A percentile compares a stretch with the other conserved stretches of the same genome.
phyloP scores from a whole-genome alignment of 2,797 vertebrate genomes.

The Heterohyrax brucei region DNA sequence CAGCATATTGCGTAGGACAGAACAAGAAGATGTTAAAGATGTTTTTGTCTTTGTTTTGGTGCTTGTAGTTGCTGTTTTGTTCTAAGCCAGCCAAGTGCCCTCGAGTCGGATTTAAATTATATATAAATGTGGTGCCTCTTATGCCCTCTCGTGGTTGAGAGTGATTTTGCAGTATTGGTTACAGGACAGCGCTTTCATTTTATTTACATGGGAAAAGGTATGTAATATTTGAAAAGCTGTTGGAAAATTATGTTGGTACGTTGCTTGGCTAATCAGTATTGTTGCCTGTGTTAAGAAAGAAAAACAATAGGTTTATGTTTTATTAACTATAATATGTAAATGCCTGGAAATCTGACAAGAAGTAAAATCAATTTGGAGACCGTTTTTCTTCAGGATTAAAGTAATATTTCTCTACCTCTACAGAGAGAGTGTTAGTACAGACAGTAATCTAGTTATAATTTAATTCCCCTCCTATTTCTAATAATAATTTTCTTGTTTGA shows the following conservation, averaged over 20 bases:
- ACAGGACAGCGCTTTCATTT: no score
- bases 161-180: constrained; percentile 68
- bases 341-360: constrained; percentile 50
- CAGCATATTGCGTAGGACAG: background rate
- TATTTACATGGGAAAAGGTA: constrained; percentile 46
- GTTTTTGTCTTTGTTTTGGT: background rate
- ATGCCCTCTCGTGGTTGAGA: constrained; percentile 89
- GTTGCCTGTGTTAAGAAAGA: constrained; percentile 67
- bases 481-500: constrained; percentile 58
- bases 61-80: constrained; percentile 23
- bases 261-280: constrained; percentile 69
- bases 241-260: constrained; percentile 65
- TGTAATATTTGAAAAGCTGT: constrained; percentile 53
- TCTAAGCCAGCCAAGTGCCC: background rate
- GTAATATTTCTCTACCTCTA: constrained; percentile 61
- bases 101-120: no score
- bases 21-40: constrained; percentile 26
- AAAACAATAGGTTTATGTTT: constrained; percentile 63
- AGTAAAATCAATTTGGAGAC: constrained; percentile 72
- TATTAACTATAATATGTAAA: constrained; percentile 68
- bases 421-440: constrained; percentile 62
- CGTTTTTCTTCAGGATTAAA: constrained; percentile 73
- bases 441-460: constrained; percentile 58
- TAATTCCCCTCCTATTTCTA: constrained; percentile 56
- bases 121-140: background rate